phyloP scores from a whole-genome alignment of 2,113 vertebrate genomes.

The Illadopsis cleaveri region DNA sequence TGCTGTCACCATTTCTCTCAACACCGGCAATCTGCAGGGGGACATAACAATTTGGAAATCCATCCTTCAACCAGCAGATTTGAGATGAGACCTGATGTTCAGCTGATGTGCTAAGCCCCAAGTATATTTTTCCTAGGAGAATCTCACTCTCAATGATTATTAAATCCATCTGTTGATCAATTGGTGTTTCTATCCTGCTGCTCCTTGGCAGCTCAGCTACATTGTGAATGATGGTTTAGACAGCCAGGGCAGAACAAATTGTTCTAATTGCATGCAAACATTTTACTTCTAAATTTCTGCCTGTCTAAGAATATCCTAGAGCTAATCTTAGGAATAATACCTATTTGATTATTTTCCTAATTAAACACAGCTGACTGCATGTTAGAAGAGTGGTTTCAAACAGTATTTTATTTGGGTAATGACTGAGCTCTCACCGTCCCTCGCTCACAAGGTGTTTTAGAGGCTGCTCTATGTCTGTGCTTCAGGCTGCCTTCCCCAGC shows the following conservation, averaged over 20 bases:
- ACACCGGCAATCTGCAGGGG: not conserved
- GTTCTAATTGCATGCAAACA: constrained; percentile 26
- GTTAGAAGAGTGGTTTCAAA: not conserved
- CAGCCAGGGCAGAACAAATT: constrained; percentile 42
- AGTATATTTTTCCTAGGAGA: not conserved
- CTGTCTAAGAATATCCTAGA: not conserved
- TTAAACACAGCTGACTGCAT: not conserved
- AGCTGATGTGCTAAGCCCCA: not conserved
- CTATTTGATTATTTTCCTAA: constrained; percentile 35
- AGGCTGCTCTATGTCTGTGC: not conserved
- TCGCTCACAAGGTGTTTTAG: not conserved
- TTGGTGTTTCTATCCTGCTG: constrained; percentile 5
- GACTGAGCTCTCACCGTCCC: not conserved
- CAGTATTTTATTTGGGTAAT: not conserved
- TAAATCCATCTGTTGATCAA: constrained; percentile 34
- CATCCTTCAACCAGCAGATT: not conserved
- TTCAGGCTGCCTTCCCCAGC: not conserved
- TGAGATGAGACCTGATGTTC: not conserved
- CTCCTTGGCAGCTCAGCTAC: constrained; percentile 35
- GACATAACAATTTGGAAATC: not conserved
- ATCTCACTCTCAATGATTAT: not conserved
- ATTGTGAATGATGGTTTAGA: constrained; percentile 51
- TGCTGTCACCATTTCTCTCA: not conserved
- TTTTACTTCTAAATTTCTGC: constrained; percentile 16
- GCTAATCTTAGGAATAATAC: not conserved